Base-by-base conservation (phyloP, 1,140 invertebrate genomes). In the Leguminivora glycinivorella region DNA sequence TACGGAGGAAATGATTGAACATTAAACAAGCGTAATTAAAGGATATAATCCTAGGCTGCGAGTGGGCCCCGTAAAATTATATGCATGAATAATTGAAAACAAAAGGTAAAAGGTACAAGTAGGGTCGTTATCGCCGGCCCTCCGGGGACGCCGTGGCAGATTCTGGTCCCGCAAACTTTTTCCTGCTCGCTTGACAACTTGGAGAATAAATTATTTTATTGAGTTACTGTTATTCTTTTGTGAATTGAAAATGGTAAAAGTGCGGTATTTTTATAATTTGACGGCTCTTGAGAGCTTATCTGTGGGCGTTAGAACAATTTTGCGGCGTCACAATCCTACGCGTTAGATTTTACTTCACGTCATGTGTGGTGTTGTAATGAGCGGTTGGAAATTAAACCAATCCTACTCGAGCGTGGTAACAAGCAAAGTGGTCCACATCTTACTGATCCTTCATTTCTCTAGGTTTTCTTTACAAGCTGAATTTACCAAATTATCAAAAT, bases 31-130 rank as follows among this genome's bases (percentile, higher is more conserved):
- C 71, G 40, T 75, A 81, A 73, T 78, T 74, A 81, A 79, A 72
- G 72, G 74, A 78, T 80, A 76, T 78, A 77, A 78, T 78, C 77
- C 75, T 68, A 24, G 71, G 58, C 71, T 60, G 60, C 58, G 75
- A 76, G 73, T 71, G 75, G 75, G 71, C 76, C 75, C 68, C 56
- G 77, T 78, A 78, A 81, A 87, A 83, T 83, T 80, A 84, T 78
- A 86, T 85, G 80, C 81, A 83, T 84, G 84, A 83, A 88, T 86
- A 88, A 88, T 88, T 88, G 83, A 86, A 84, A 82, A 84, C 77
- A 78, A 63, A 75, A 82, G 81, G 84, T 81, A 79, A 86, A 81
- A 83, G 78, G 80, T 78, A 81, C 71, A 80, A 84, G 81, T 83
- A 82, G 79, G 83, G 77, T 85, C 85, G 81, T 88, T 88, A 84